Evolutionary conservation across 2,797 vertebrate genomes (phyloP).

Genomic region (Cetoscarus ocellatus): DNA sequence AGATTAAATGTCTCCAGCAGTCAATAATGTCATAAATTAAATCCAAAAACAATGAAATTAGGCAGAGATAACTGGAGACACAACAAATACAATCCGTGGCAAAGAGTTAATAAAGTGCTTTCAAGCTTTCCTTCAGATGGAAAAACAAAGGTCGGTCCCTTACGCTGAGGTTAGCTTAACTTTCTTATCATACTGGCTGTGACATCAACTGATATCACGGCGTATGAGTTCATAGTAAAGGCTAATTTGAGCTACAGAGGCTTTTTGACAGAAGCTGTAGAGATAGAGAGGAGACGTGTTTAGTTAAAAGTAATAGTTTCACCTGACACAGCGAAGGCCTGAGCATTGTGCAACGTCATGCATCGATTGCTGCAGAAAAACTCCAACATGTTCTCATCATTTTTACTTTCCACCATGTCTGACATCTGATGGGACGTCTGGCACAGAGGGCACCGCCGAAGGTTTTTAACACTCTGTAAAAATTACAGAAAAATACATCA

Average conservation of each 20-base stretch:
- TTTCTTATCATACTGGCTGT: no score
- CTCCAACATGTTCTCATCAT: conserved; percentile 82
- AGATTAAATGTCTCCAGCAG: neutral
- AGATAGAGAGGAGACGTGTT: no score
- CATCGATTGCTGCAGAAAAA: conserved; percentile 93
- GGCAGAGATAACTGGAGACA: neutral
- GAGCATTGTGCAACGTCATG: conserved; percentile 89
- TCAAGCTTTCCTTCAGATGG: no score
- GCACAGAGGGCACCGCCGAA: conserved; percentile 89
- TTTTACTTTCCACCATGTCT: conserved; percentile 90
- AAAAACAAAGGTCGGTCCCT: no score
- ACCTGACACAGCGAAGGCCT: conserved; percentile 87
- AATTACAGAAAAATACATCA: neutral
- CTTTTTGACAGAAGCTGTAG: no score
- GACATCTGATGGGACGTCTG: conserved; percentile 85
- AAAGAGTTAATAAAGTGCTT: neutral
- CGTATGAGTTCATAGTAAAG: no score
- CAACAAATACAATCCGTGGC: neutral
- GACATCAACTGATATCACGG: neutral
- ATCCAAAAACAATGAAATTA: no score
- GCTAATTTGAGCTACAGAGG: no score
- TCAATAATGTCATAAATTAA: no score
- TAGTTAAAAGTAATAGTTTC: neutral
- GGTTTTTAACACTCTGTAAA: conserved; percentile 87
- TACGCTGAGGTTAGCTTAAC: no score